phyloP scores from a whole-genome alignment of 2,113 vertebrate species.

The Pomatorhinus ruficollis region DNA sequence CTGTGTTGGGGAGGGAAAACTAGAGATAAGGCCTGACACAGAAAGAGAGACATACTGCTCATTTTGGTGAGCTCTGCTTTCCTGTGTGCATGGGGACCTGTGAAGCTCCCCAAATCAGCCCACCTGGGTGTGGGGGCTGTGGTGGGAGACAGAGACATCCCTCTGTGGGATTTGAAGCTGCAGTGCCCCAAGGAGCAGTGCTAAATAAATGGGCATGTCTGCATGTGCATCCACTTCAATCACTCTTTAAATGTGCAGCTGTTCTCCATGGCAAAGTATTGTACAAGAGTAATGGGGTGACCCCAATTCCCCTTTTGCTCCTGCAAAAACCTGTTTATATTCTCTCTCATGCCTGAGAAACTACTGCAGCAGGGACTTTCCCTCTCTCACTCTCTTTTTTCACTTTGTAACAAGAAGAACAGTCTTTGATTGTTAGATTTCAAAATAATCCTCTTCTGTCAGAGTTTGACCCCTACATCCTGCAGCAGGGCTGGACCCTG shows the following conservation, averaged over 20 bases:
- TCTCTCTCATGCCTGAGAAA: background rate
- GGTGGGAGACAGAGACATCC: background rate
- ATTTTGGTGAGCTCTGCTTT: background rate
- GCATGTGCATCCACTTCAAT: background rate
- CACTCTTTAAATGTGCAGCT: background rate
- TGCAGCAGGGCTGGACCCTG: background rate
- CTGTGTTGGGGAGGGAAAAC: background rate
- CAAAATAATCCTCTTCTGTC: background rate
- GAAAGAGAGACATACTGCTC: background rate
- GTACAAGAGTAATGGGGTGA: background rate
- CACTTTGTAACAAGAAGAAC: background rate
- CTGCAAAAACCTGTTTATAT: background rate
- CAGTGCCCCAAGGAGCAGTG: background rate
- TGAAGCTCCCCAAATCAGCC: background rate
- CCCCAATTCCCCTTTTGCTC: background rate
- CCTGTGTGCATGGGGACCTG: background rate
- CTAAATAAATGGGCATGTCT: background rate
- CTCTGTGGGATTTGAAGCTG: background rate
- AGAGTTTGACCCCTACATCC: background rate
- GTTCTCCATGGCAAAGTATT: background rate
- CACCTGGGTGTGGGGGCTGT: background rate
- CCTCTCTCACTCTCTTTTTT: background rate
- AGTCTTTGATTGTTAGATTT: background rate
- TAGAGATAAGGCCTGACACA: background rate
- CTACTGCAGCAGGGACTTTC: background rate